Base-by-base conservation (phyloP, 1,140 invertebrate genomes). In the Mycetomoellerius zeteki region DNA sequence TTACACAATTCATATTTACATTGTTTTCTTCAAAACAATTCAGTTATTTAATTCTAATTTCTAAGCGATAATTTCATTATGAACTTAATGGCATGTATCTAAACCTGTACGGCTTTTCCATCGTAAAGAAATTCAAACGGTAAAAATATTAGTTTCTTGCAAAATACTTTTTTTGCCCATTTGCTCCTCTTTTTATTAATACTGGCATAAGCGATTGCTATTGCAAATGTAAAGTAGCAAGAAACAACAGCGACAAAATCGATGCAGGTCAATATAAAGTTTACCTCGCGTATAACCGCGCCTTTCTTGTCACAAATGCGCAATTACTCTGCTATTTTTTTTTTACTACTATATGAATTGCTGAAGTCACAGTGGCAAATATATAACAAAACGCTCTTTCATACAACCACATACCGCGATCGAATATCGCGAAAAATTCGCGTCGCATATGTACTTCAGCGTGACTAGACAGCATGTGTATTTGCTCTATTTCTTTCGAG, bases 371-470 rank as follows among this genome's bases (percentile, higher is more conserved):
- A 64, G 54, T 65, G 47, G 56, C 8, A 37, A 30, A 85, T 75
- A 50, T 82, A 30, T 82, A 86, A 88, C 88, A 76, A 88, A 60
- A 65, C 60, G 33, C 47, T 67, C 52, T 86, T 86, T 88, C 58
- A 65, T 73, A 33, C 7, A 47, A 47, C 37, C 47, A 54, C 33
- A 60, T 19, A 37, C 12, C 14, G 33, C 58, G 77, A 89, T 81
- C 56, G 19, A 24, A 16, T 16, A 54, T 50, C 47, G 21, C 75
- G n/a, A 19, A 77, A 81, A 78, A 85, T 69, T 73, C 16, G 64
- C 87, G 21, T 78, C 27, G 67, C 62, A 14, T 50, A n/a, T 2
- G 5, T 54, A 56, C 14, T 10, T 47, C 67, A 37, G 43, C 14
- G 21, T 14, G 33, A 77, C 12, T 50, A 50, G 10, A 5, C 8